These are phyloP conservation scores for Ernsta delagoae DNA, from an alignment of 2,888 invertebrate species.

Conservation along the genomic window DNA sequence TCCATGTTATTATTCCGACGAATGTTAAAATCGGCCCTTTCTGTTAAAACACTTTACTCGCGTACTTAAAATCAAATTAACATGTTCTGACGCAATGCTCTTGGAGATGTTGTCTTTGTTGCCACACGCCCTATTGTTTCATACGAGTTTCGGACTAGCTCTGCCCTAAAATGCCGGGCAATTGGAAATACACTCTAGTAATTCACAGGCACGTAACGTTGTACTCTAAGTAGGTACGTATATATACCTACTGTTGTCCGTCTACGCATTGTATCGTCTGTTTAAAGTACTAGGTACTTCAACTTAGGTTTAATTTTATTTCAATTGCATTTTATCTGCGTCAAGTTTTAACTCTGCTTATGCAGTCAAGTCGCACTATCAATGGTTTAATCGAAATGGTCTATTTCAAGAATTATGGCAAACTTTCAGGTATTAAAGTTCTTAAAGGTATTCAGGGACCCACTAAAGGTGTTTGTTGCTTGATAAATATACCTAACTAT, in stretches of 20 bases:
- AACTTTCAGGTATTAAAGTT: too few relatives aligned
- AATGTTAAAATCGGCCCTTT: conserved; percentile 3
- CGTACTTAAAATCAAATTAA: conserved; percentile 19
- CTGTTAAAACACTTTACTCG: conserved; percentile 3
- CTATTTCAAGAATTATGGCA: too few relatives aligned
- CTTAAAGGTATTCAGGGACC: too few relatives aligned
- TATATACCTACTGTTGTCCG: not conserved
- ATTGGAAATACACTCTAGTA: conserved; percentile 29
- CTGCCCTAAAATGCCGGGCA: conserved; percentile 19
- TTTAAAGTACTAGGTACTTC: not conserved
- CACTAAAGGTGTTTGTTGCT: too few relatives aligned
- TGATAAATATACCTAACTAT: too few relatives aligned
- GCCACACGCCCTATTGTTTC: conserved; percentile 21
- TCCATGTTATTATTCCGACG: not conserved
- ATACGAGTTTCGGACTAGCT: conserved; percentile 16
- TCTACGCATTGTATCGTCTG: not conserved
- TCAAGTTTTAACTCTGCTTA: too few relatives aligned
- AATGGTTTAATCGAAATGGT: too few relatives aligned
- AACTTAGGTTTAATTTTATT: not conserved
- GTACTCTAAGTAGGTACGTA: too few relatives aligned
- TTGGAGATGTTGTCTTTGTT: conserved; percentile 16
- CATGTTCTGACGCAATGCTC: conserved; percentile 23
- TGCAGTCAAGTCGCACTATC: too few relatives aligned
- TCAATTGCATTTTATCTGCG: too few relatives aligned
- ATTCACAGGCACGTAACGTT: not conserved